Conservation (phyloP, 2,888 invertebrate species). For the Ditylenchus weischeri region DNA sequence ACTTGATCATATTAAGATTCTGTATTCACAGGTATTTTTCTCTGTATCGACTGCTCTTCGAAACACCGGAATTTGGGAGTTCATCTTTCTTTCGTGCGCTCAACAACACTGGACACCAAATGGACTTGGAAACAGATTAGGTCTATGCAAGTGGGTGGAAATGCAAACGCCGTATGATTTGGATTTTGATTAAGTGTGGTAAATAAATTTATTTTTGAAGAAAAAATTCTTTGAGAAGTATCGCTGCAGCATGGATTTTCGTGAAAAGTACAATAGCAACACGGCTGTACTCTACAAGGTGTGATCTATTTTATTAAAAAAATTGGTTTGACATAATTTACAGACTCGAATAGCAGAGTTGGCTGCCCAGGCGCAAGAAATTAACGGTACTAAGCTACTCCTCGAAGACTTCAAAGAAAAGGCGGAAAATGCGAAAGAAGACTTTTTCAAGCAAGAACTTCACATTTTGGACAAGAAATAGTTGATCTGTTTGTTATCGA, state of each 20-base stretch:
- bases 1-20: too few relatives aligned
- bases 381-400: slow-evolving; percentile 78
- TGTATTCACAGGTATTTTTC: slow-evolving; percentile 70
- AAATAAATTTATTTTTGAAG: slow-evolving; percentile 65
- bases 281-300: slow-evolving; percentile 80
- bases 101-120: slow-evolving; percentile 94
- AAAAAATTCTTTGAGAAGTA: slow-evolving; percentile 88
- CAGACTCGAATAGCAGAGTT: slow-evolving; percentile 78
- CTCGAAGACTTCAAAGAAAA: slow-evolving; percentile 33
- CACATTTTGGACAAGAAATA: too few relatives aligned
- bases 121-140: slow-evolving; percentile 97
- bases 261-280: slow-evolving; percentile 92
- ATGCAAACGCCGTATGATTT: slow-evolving; percentile 74
- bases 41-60: slow-evolving; percentile 98
- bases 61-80: slow-evolving; percentile 56
- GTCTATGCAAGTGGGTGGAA: slow-evolving; percentile 77
- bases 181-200: slow-evolving; percentile 19
- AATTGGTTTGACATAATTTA: slow-evolving; percentile 2
- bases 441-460: too few relatives aligned
- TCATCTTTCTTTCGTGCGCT: slow-evolving; percentile 78
- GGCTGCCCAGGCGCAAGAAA: slow-evolving; percentile 83
- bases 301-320: not conserved
- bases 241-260: slow-evolving; percentile 85
- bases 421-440: too few relatives aligned
- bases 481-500: too few relatives aligned